Percentiles rank a stretch among this genome's conserved stretches.
Conservation (phyloP, 1,140 invertebrate species). For the Cydia amplana region DNA sequence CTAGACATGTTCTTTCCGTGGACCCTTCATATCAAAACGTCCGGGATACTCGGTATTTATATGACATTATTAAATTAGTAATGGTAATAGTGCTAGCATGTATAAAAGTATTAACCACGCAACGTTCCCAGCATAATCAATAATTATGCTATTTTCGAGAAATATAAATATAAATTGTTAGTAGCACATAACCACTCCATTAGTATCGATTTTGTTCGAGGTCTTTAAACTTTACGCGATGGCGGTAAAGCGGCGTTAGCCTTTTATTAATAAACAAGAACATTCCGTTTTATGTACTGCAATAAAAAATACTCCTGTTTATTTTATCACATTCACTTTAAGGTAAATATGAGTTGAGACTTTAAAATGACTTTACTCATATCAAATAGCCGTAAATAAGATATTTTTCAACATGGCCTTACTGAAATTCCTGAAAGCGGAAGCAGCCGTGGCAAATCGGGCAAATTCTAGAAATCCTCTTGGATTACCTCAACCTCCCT, state of each 20-base stretch:
- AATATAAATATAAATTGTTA: conserved; percentile 16
- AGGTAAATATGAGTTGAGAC: neutral
- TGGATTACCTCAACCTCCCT: conserved; percentile 2
- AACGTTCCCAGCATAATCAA: conserved; percentile 16
- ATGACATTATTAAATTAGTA: too few relatives aligned
- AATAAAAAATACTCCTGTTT: conserved; percentile 6
- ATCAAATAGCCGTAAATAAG: neutral
- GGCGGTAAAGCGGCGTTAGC: conserved; percentile 15
- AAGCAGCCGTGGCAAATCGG: neutral
- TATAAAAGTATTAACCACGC: neutral
- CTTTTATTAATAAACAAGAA: conserved; percentile 24
- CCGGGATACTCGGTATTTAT: too few relatives aligned
- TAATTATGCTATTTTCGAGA: conserved; percentile 19
- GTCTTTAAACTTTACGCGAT: conserved; percentile 27
- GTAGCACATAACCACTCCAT: conserved; percentile 23
- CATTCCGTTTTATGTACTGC: conserved; percentile 1
- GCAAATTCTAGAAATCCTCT: neutral
- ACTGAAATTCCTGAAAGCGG: neutral
- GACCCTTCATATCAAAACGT: too few relatives aligned
- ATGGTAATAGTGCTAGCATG: too few relatives aligned
- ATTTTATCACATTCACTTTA: neutral
- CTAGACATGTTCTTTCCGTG: too few relatives aligned
- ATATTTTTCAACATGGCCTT: conserved; percentile 8
- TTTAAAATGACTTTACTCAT: neutral
- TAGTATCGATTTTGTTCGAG: conserved; percentile 28